Evolutionary conservation across 2,888 invertebrate genomes (phyloP), one percentile per base, ranked within the genome.

Genomic region (Synanthedon formicaeformis): DNA sequence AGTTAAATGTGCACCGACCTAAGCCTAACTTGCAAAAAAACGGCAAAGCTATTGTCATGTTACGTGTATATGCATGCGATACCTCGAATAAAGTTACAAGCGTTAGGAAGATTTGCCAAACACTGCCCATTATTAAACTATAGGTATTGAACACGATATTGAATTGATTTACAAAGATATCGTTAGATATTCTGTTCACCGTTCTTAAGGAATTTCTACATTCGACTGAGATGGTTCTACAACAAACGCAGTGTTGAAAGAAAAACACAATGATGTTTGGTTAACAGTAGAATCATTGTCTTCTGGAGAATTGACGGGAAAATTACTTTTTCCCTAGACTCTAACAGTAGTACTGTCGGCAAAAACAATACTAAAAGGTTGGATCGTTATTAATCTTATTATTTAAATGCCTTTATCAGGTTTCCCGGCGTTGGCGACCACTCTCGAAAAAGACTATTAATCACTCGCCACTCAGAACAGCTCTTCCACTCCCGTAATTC

Each of bases 1-100:
- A 55, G 53, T 67, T 61, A 55, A 60, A 64, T 10, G 57, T 65
- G 59, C 70, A 73, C 54, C 57, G 62, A 48, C 56, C 59, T 49
- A 66, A 60, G 18, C 58, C 56, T n/a, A 66, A 51, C 10, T 56
- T 57, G 54, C 70, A 73, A 65, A 63, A 68, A 58, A 73, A 57
- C 8, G 71, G 70, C 49, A 73, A 61, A 41, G 57, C 58, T n/a
- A 71, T 51, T n/a, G 69, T 68, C 50, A 67, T 51, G 59, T 69
- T 70, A 23, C 23, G 5, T 1, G 5, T 23, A 53, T 65, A 71
- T 50, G 60, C 41, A 34, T 55, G 52, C 50, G 62, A 65, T 77
- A 78, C 77, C 76, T 77, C 67, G 13, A 68, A 41, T 4, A 68
- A 13, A 5, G 60, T 51, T 41, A 70, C 50, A 13, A 71, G 40